A percentile compares a stretch with the other conserved stretches of the same genome.
Evolutionary conservation across 1,140 invertebrate genomes (phyloP).

Genomic region (Danaus melanippus): DNA sequence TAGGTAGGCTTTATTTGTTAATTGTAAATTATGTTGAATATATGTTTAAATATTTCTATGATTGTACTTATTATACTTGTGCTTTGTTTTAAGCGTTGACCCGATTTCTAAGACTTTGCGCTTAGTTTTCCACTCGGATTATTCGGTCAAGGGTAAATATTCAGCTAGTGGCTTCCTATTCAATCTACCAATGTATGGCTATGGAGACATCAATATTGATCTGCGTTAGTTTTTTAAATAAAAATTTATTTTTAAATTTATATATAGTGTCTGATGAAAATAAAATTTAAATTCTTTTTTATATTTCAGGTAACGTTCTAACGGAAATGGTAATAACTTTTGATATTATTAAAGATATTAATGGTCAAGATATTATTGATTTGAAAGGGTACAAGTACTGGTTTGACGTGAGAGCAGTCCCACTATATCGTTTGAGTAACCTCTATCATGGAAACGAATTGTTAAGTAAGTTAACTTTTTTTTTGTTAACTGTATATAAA

Average conservation of each 20-base stretch:
- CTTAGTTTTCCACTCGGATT: constrained; percentile 9
- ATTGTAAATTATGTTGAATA: too few relatives aligned
- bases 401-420: constrained; percentile 5
- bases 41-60: background rate
- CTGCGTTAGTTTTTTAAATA: background rate
- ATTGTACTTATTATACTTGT: background rate
- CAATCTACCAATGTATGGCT: constrained; percentile 3
- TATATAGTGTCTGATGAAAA: too few relatives aligned
- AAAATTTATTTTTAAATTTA: background rate
- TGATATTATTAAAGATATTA: constrained; percentile 8
- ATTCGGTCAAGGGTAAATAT: constrained; percentile 2
- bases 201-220: constrained; percentile 1
- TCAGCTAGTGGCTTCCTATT: constrained; percentile 1
- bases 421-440: constrained; percentile 1
- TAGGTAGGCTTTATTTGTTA: too few relatives aligned
- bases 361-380: constrained; percentile 4
- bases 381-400: constrained; percentile 7
- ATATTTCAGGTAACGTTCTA: constrained; percentile 7
- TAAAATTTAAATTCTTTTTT: background rate
- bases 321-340: constrained; percentile 9
- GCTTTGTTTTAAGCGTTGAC: constrained; percentile 9
- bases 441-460: constrained; percentile 6
- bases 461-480: constrained; percentile 10
- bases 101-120: constrained; percentile 2
- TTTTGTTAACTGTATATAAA: background rate